Conservation (phyloP, 2,888 invertebrate genomes). For the Zonitis immaculata region DNA sequence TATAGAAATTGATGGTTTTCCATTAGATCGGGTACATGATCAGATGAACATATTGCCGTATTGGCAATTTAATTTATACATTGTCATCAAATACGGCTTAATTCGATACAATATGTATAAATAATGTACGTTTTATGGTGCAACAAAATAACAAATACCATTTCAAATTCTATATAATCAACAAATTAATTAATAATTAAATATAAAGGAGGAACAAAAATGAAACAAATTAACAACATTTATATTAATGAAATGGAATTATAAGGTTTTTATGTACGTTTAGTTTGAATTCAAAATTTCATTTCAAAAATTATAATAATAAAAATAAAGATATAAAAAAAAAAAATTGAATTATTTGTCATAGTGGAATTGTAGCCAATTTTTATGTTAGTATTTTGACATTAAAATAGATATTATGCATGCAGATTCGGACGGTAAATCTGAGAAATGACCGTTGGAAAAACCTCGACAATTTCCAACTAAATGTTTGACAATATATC, state of each 20-base stretch:
- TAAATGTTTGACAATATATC: not conserved
- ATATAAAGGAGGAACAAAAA: too few relatives aligned
- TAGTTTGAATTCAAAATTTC: not conserved
- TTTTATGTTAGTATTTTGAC: conserved; percentile 1
- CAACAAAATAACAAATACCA: not conserved
- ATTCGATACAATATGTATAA: not conserved
- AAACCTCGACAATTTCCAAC: not conserved
- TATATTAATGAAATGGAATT: not conserved
- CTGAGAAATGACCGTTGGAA: conserved; percentile 27
- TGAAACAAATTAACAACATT: not conserved
- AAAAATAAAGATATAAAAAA: not conserved
- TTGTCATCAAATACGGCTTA: not conserved
- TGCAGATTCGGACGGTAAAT: conserved; percentile 29
- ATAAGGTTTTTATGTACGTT: not conserved
- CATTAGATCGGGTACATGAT: not conserved
- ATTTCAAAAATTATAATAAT: not conserved
- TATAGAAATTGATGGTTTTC: not conserved
- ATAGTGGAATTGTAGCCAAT: not conserved
- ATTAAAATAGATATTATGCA: conserved; percentile 19
- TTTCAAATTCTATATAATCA: too few relatives aligned
- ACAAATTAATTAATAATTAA: too few relatives aligned
- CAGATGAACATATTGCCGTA: not conserved
- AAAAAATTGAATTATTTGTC: not conserved
- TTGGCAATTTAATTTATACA: not conserved
- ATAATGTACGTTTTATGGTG: not conserved